Evolutionary conservation across 2,888 invertebrate genomes (phyloP).

Genomic region (Bimastos eiseni): DNA sequence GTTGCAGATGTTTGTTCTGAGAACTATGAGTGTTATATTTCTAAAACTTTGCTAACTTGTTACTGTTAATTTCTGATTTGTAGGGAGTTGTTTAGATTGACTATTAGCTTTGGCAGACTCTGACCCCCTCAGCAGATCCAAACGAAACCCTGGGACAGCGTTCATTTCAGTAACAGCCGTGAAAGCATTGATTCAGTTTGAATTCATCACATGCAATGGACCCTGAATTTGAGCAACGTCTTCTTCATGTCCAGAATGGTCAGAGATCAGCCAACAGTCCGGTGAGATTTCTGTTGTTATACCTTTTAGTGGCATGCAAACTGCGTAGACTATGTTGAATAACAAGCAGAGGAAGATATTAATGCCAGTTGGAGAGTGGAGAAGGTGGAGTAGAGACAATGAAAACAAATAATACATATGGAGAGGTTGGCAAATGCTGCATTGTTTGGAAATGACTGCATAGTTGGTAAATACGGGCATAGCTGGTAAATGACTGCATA

Average conservation of each 20-base stretch:
- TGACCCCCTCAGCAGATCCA: background rate
- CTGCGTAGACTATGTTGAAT: background rate
- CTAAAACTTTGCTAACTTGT: background rate
- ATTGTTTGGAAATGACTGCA: too few species aligned
- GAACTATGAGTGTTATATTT: background rate
- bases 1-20: background rate
- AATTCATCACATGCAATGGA: slow-evolving; percentile 29
- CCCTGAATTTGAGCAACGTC: slow-evolving; percentile 33
- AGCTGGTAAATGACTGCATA: too few species aligned
- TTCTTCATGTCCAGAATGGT: slow-evolving; percentile 35
- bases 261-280: slow-evolving; percentile 18
- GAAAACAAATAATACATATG: background rate
- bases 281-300: background rate
- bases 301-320: background rate
- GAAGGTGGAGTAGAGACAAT: background rate
- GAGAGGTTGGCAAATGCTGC: background rate
- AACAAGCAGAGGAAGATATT: background rate
- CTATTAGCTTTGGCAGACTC: too few species aligned
- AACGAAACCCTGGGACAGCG: background rate
- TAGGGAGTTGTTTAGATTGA: too few species aligned
- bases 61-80: too few species aligned
- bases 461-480: too few species aligned
- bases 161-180: background rate
- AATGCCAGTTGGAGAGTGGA: background rate
- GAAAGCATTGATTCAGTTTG: background rate